Evolutionary conservation across 2,888 invertebrate genomes (phyloP).

Genomic region (Mythimna impura): DNA sequence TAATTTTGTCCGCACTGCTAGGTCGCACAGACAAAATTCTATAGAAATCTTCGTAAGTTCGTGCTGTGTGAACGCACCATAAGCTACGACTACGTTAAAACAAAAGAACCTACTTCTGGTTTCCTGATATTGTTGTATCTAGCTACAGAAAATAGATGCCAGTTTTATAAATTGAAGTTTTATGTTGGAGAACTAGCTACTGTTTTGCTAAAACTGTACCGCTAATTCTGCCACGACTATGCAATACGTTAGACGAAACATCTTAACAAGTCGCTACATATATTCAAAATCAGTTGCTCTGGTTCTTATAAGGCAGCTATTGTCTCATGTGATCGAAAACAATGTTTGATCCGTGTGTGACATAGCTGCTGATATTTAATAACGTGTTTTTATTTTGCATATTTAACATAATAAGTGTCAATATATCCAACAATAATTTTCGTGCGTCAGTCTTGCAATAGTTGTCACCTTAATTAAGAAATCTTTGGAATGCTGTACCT

Average conservation of each 20-base stretch:
- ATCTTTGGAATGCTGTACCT: conserved; percentile 67
- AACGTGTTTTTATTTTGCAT: conserved; percentile 15
- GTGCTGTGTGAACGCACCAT: too few relatives aligned
- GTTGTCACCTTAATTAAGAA: conserved; percentile 63
- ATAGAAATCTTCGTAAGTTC: too few relatives aligned
- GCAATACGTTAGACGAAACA: not conserved
- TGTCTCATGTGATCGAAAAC: not conserved
- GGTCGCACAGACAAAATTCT: too few relatives aligned
- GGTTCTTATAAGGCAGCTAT: not conserved
- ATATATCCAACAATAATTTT: conserved; percentile 36
- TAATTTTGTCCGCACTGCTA: too few relatives aligned
- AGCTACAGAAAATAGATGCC: not conserved
- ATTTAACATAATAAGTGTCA: conserved; percentile 15
- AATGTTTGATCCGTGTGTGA: conserved; percentile 7
- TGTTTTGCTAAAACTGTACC: not conserved
- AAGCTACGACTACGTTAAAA: not conserved
- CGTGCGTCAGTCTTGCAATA: conserved; percentile 57
- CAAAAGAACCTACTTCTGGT: not conserved
- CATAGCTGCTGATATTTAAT: conserved; percentile 23
- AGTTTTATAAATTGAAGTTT: not conserved
- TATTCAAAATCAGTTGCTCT: not conserved
- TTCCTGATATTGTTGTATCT: not conserved
- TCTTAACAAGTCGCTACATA: not conserved
- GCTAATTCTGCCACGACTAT: not conserved
- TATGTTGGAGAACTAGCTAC: not conserved